Evolutionary conservation across 2,888 invertebrate species (phyloP).

Genomic region (Lasioglossum zephyrum): DNA sequence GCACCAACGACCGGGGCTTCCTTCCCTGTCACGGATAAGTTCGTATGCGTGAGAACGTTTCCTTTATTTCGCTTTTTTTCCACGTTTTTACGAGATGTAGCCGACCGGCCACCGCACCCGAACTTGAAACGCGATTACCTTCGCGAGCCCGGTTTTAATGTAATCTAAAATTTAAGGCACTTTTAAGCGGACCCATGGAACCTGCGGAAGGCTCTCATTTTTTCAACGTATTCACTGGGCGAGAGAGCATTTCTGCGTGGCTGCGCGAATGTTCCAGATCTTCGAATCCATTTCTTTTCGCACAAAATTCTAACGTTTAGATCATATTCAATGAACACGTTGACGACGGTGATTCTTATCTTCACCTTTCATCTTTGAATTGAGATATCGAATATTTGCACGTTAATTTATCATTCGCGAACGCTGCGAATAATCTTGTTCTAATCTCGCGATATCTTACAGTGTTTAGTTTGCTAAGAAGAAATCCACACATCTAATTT

Average conservation of each 20-base stretch:
- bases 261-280: background rate
- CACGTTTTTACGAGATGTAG: background rate
- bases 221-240: background rate
- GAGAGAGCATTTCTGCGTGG: background rate
- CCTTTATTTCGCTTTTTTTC: constrained; percentile 9
- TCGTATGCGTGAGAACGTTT: constrained; percentile 37
- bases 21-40: constrained; percentile 15
- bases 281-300: background rate
- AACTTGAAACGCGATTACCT: constrained; percentile 24
- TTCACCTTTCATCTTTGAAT: background rate
- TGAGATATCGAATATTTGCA: background rate
- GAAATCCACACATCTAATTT: background rate
- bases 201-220: background rate
- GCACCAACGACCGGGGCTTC: background rate
- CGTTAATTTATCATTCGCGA: background rate
- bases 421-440: background rate
- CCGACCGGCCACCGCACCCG: background rate
- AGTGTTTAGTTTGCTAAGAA: background rate
- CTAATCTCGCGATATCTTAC: background rate
- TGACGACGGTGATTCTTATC: background rate
- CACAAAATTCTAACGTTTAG: background rate
- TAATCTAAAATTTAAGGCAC: constrained; percentile 24
- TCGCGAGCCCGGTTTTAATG: constrained; percentile 12
- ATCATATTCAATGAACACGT: no score
- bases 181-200: background rate